Percentiles rank a stretch among this genome's conserved stretches.
Evolutionary conservation across 2,888 invertebrate species (phyloP).

Genomic region (Cerceris rybyensis): DNA sequence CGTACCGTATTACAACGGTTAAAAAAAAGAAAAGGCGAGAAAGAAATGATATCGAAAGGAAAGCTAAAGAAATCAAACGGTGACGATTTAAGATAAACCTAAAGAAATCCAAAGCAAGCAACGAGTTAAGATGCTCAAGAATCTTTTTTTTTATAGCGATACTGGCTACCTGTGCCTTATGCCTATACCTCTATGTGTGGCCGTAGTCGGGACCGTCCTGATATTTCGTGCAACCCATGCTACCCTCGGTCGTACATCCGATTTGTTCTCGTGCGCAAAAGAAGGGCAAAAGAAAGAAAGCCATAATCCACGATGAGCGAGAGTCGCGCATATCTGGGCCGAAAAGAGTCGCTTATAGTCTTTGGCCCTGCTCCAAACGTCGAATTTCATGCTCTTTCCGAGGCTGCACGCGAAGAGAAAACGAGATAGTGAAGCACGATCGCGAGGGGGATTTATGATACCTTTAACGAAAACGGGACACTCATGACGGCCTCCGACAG

Average conservation of each 20-base stretch:
- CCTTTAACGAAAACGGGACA: conserved; percentile 18
- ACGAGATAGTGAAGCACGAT: conserved; percentile 1
- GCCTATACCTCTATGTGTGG: conserved; percentile 70
- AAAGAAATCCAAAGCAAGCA: conserved; percentile 36
- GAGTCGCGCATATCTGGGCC: conserved; percentile 4
- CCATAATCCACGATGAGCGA: neutral
- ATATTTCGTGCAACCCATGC: conserved; percentile 42
- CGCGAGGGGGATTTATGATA: conserved; percentile 16
- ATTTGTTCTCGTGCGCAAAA: conserved; percentile 5
- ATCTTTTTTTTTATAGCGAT: conserved; percentile 51
- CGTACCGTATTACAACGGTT: conserved; percentile 12
- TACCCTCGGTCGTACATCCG: conserved; percentile 4
- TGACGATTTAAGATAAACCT: conserved; percentile 18
- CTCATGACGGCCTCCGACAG: conserved; percentile 56
- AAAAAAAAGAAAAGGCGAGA: neutral
- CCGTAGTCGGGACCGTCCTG: conserved; percentile 68
- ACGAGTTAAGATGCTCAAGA: conserved; percentile 44
- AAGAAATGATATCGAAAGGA: conserved; percentile 15
- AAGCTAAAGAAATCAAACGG: conserved; percentile 22
- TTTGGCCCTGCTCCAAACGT: conserved; percentile 33
- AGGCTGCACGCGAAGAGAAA: neutral
- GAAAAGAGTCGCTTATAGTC: conserved; percentile 27
- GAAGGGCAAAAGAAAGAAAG: neutral
- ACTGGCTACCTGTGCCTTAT: conserved; percentile 74
- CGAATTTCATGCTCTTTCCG: conserved; percentile 17